Percentiles rank a stretch among this genome's conserved stretches.
Conservation (phyloP, 2,888 invertebrate species). For the Timandra comae region DNA sequence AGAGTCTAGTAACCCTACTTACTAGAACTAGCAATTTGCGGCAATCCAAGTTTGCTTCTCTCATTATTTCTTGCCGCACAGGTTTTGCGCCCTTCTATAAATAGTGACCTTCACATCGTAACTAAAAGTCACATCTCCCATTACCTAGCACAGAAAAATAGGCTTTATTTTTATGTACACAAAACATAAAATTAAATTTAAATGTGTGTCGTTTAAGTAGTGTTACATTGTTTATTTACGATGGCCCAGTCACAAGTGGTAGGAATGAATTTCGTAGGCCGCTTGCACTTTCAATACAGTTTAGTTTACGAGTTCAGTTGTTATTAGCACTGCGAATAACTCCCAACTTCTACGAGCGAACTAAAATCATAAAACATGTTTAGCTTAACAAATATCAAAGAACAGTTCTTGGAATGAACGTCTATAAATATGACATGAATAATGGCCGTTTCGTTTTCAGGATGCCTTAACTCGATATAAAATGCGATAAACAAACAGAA, state of each 20-base stretch:
- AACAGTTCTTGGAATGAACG: conserved; percentile 23
- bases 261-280: conserved; percentile 58
- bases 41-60: conserved; percentile 50
- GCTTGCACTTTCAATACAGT: conserved; percentile 67
- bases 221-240: conserved; percentile 28
- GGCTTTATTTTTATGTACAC: conserved; percentile 12
- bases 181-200: conserved; percentile 30
- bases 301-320: conserved; percentile 43
- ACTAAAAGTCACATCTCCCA: conserved; percentile 25
- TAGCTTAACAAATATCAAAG: conserved; percentile 26
- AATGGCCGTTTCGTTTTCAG: conserved; percentile 11
- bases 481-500: too few species aligned
- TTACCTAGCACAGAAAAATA: conserved; percentile 19
- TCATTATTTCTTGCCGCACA: conserved; percentile 62
- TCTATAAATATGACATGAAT: conserved; percentile 20
- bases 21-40: conserved; percentile 31
- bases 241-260: conserved; percentile 62
- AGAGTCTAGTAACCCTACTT: too few species aligned
- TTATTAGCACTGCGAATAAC: conserved; percentile 39
- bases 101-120: conserved; percentile 38
- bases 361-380: conserved; percentile 22
- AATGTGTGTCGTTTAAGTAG: too few species aligned
- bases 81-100: conserved; percentile 67
- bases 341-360: conserved; percentile 21
- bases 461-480: too few species aligned